Evolutionary conservation across 2,797 vertebrate genomes (phyloP), one percentile per base, ranked within the genome.

Genomic region (Siniperca scherzeri): DNA sequence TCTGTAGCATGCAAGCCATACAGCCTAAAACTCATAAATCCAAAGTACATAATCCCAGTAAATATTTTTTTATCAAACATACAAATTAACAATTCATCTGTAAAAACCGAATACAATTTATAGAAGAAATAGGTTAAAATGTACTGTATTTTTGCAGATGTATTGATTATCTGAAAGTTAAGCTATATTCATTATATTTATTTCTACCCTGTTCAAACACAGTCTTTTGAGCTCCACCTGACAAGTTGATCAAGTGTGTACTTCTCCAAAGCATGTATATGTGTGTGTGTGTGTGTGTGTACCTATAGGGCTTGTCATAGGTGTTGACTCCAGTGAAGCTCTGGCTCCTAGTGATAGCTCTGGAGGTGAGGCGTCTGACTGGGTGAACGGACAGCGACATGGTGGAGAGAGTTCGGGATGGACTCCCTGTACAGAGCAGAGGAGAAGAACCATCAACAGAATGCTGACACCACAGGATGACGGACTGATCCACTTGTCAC

Each of bases 301-400:
- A 48, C 98, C 98, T 97, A 95, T 97, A 97, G 53, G 95, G 90
- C 85, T 97, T 97, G 89, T 99, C 97, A 83, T 96, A 94, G n/a
- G 96, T 96, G 94, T 98, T 98, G 92, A 99, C 97, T 79, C 98
- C 98, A 8, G 97, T 97, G 36, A 99, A 99, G 79, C 98, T 99
- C 93, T 99, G 98, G 94, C 98, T 99, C 93, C 98, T 99, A 98
- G 89, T 97, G 96, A 99, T 97, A 94, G 96, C 96, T 91, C 94
- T 95, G 90, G 96, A 91, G 67, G 96, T 92, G 91, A 96, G 93
- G 72, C 96, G 96, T 88, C 97, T 97, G 88, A 96, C 94, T 2
- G 97, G 97, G 80, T 97, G 96, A 93, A 96, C 96, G 2, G 98
- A 98, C 88, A 99, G 97, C 11, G 98, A 99, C 98, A 99, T 99